Evolutionary conservation across 2,797 vertebrate genomes (phyloP).

Genomic region (Sparus aurata): DNA sequence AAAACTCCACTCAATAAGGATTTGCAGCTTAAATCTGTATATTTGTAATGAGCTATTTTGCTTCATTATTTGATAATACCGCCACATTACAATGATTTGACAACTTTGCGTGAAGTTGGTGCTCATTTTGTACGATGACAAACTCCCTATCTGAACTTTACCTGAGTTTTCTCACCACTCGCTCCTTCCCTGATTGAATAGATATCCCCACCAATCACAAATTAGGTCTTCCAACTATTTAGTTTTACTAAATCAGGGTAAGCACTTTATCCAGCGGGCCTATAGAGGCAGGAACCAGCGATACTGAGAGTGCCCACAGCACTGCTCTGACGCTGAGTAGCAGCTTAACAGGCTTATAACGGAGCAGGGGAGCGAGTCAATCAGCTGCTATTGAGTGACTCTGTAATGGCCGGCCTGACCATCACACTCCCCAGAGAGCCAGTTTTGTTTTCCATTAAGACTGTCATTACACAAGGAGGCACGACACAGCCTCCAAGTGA

Average conservation of each 20-base stretch:
- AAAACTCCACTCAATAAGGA: background rate
- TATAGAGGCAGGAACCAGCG: constrained; percentile 56
- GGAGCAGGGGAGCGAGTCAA: constrained; percentile 74
- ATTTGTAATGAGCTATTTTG: background rate
- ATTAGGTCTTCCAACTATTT: constrained; percentile 54
- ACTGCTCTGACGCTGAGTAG: constrained; percentile 64
- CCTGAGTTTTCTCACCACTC: background rate
- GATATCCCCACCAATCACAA: constrained; percentile 53
- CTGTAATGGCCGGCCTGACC: constrained; percentile 79
- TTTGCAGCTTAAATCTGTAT: background rate
- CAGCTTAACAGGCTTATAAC: constrained; percentile 76
- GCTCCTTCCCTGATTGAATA: constrained; percentile 46
- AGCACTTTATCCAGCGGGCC: constrained; percentile 70
- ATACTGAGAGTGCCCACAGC: constrained; percentile 52
- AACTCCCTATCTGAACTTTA: background rate
- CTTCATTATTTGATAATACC: background rate
- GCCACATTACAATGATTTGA: background rate
- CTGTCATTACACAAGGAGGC: constrained; percentile 71
- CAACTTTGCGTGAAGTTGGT: background rate
- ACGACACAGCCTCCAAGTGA: constrained; percentile 38
- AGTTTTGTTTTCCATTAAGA: constrained; percentile 84
- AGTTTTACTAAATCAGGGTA: constrained; percentile 60
- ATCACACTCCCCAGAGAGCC: constrained; percentile 77
- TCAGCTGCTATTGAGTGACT: constrained; percentile 81
- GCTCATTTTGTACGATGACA: background rate